Conservation (phyloP, 2,797 vertebrate species). For the Todus mexicanus region DNA sequence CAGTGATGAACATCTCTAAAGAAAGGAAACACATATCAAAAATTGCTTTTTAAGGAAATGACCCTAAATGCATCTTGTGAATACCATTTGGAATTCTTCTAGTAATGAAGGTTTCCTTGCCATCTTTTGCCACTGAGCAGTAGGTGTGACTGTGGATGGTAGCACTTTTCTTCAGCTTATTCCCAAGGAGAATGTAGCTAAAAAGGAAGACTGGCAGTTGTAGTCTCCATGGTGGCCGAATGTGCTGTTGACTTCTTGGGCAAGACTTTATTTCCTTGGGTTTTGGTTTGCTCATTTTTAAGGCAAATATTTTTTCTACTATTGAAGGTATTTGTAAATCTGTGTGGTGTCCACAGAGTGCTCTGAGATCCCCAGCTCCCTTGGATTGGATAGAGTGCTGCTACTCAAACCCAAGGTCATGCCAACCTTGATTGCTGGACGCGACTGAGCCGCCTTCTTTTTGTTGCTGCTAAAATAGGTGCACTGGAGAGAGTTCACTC, state of each 20-base stretch:
- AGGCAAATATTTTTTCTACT: not conserved
- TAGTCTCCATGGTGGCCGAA: not conserved
- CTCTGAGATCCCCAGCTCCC: not conserved
- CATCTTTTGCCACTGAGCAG: not conserved
- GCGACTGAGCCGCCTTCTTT: not conserved
- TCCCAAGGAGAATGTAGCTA: not conserved
- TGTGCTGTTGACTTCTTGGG: not conserved
- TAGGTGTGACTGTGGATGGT: not conserved
- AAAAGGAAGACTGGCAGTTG: not conserved
- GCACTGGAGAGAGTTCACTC: not conserved
- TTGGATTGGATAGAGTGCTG: not conserved
- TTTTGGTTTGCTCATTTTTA: not conserved
- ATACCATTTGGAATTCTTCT: not conserved
- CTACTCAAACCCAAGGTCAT: not conserved
- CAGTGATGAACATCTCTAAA: not conserved
- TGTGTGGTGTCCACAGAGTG: not conserved
- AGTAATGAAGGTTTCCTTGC: not conserved
- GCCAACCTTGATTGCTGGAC: not conserved
- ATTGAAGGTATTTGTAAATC: not conserved
- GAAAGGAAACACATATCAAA: not conserved
- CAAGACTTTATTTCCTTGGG: not conserved
- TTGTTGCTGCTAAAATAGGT: not conserved
- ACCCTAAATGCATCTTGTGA: not conserved
- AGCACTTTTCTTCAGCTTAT: not conserved
- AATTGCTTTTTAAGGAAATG: not conserved